A percentile compares a stretch with the other conserved stretches of the same genome.
Conservation (phyloP, 2,888 invertebrate species). For the Pammene aurita region DNA sequence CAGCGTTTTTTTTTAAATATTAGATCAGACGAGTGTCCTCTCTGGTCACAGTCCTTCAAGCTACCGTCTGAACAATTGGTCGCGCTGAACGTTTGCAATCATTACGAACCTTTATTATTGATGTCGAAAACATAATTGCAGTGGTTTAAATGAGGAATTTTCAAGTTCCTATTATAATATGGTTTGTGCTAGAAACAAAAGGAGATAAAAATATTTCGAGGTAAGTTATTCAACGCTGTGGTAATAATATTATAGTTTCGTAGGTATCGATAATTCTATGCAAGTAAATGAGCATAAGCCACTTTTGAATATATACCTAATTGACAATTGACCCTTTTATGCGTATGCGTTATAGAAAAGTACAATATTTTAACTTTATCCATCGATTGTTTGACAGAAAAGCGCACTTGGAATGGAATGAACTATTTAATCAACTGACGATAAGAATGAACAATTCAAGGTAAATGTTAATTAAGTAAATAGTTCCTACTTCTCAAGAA, state of each 20-base stretch:
- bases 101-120: slow-evolving; percentile 35
- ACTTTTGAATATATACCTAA: too few relatives aligned
- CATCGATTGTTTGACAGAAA: too few relatives aligned
- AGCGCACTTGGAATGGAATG: too few relatives aligned
- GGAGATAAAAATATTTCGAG: background rate
- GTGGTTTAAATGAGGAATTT: background rate
- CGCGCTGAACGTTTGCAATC: slow-evolving; percentile 28
- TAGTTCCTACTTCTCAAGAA: background rate
- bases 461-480: background rate
- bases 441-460: background rate
- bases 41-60: slow-evolving; percentile 13
- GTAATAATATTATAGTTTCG: too few relatives aligned
- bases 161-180: background rate
- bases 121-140: slow-evolving; percentile 32
- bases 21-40: slow-evolving; percentile 5
- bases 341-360: too few relatives aligned
- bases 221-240: too few relatives aligned
- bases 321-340: too few relatives aligned
- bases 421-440: background rate
- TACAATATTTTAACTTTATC: too few relatives aligned
- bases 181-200: background rate
- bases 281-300: too few relatives aligned
- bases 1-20: background rate
- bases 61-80: slow-evolving; percentile 33
- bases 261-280: too few relatives aligned